These are phyloP conservation scores for Orchesella cincta DNA, from an alignment of 1,140 invertebrate species.

Conservation along the genomic window DNA sequence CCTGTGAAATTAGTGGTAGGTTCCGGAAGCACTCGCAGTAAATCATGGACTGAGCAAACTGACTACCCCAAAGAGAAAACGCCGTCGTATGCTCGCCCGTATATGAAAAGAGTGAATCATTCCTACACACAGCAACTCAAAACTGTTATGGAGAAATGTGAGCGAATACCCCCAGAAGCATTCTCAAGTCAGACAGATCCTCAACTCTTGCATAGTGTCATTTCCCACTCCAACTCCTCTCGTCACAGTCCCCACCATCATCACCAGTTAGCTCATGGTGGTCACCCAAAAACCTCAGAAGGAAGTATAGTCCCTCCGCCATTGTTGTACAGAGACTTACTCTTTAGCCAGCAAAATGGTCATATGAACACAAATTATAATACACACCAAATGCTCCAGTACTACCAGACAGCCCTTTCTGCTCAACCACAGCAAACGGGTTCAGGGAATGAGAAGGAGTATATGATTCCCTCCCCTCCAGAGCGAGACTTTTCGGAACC, in stretches of 20 bases:
- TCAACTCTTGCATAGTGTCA: not conserved
- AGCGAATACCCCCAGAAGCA: conserved; percentile 67
- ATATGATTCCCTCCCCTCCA: conserved; percentile 73
- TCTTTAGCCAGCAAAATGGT: conserved; percentile 33
- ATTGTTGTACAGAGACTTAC: conserved; percentile 43
- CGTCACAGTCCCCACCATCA: conserved; percentile 2
- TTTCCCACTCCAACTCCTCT: not conserved
- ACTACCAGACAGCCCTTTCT: conserved; percentile 55
- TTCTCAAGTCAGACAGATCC: conserved; percentile 45
- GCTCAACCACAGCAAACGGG: conserved; percentile 68
- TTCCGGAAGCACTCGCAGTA: conserved; percentile 59
- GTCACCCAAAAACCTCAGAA: not conserved
- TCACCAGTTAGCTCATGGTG: not conserved
- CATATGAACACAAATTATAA: not conserved
- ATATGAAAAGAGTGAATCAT: conserved; percentile 66
- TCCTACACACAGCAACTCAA: conserved; percentile 69
- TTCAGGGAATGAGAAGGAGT: conserved; percentile 67
- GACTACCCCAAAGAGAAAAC: conserved; percentile 73
- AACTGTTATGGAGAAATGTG: conserved; percentile 73
- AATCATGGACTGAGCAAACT: conserved; percentile 74
- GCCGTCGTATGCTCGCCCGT: conserved; percentile 67
- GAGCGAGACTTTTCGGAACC: conserved; percentile 65
- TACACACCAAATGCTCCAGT: conserved; percentile 8
- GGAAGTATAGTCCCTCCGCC: conserved; percentile 45
- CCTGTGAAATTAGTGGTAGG: conserved; percentile 43